Evolutionary conservation across 2,797 vertebrate species (phyloP).

Genomic region (Xenops minutus): DNA sequence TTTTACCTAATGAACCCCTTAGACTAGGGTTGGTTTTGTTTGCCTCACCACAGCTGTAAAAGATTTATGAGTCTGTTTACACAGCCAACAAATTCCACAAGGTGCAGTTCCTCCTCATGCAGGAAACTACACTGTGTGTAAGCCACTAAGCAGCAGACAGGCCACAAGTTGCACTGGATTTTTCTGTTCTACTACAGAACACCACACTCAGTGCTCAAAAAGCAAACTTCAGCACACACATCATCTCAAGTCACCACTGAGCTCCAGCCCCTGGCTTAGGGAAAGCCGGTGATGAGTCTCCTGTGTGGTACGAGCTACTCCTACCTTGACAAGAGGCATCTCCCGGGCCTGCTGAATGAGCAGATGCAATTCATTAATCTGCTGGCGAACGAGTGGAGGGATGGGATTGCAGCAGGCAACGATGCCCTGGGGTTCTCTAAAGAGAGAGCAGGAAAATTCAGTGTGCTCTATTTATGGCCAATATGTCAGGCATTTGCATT

Average conservation of each 20-base stretch:
- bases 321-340: constrained; percentile 93
- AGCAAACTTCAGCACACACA: not conserved
- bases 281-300: not conserved
- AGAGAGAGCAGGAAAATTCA: constrained; percentile 11
- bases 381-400: constrained; percentile 92
- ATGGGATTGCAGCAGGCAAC: constrained; percentile 94
- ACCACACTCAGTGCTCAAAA: not conserved
- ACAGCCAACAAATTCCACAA: not conserved
- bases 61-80: not conserved
- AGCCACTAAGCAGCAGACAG: not conserved
- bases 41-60: not conserved
- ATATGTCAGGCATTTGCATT: not conserved
- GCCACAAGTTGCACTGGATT: not conserved
- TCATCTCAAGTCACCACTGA: not conserved
- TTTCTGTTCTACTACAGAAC: not conserved
- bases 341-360: constrained; percentile 90
- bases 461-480: not conserved
- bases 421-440: constrained; percentile 93
- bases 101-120: not conserved
- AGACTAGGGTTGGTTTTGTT: not conserved
- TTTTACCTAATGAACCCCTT: not conserved
- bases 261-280: not conserved
- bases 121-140: not conserved
- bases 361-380: constrained; percentile 91
- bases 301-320: not conserved